phyloP scores from a whole-genome alignment of 2,797 vertebrate species.

The Channallabes apus region DNA sequence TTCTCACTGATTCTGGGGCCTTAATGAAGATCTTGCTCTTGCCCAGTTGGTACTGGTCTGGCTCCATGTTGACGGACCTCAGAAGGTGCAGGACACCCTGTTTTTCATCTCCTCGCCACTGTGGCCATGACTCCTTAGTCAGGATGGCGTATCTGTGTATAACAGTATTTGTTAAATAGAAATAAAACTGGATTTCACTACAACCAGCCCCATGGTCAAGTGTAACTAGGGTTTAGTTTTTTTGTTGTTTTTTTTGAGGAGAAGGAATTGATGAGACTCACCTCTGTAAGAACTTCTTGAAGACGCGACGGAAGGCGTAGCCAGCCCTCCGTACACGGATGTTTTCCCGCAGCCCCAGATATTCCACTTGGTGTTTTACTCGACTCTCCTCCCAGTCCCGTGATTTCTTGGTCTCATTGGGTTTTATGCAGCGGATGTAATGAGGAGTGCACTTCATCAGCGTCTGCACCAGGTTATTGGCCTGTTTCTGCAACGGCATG shows the following conservation, averaged over 20 bases:
- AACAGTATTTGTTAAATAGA: not conserved
- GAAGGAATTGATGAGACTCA: constrained; percentile 45
- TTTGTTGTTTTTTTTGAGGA: not conserved
- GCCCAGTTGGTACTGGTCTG: constrained; percentile 83
- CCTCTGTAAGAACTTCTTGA: constrained; percentile 83
- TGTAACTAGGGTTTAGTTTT: no score
- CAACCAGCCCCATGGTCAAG: not conserved
- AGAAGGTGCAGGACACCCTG: constrained; percentile 80
- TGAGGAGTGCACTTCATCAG: constrained; percentile 85
- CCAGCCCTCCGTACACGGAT: constrained; percentile 81
- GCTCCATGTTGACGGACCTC: constrained; percentile 80
- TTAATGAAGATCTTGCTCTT: constrained; percentile 82
- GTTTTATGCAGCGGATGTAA: constrained; percentile 86
- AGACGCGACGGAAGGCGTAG: constrained; percentile 77
- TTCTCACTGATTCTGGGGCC: constrained; percentile 81
- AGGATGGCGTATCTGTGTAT: constrained; percentile 81
- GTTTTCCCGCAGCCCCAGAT: constrained; percentile 82
- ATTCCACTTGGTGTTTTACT: constrained; percentile 82
- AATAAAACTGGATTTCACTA: not conserved
- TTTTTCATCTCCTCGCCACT: constrained; percentile 76
- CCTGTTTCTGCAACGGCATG: constrained; percentile 75
- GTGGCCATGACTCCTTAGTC: constrained; percentile 79
- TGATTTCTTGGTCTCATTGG: constrained; percentile 81
- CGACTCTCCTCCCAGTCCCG: constrained; percentile 83
- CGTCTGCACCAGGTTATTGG: constrained; percentile 79